Conservation (phyloP, 1,140 invertebrate species). For the Papilio machaon region DNA sequence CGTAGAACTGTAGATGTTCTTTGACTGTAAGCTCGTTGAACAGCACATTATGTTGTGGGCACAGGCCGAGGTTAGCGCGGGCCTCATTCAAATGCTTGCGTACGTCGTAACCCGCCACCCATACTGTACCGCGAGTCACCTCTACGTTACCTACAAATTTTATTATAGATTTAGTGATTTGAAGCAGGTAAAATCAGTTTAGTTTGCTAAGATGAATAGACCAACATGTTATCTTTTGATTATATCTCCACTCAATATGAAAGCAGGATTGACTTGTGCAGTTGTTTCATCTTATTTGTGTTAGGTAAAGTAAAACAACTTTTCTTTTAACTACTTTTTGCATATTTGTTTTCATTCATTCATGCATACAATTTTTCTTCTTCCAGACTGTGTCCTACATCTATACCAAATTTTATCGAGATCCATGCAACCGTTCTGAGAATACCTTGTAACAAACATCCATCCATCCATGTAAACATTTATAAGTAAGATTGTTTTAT, state of each 20-base stretch:
- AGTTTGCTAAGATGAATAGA: background rate
- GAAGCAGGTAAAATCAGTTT: background rate
- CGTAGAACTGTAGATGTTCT: conserved; percentile 95
- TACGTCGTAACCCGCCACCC: conserved; percentile 88
- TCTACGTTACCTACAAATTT: conserved; percentile 75
- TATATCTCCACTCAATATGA: no score
- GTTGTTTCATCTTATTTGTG: no score
- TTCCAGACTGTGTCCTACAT: no score
- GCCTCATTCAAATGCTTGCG: conserved; percentile 80
- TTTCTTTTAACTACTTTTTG: no score
- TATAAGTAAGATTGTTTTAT: background rate
- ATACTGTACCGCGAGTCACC: conserved; percentile 85
- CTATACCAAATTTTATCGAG: no score
- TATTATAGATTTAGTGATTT: background rate
- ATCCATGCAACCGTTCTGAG: no score
- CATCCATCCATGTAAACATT: background rate
- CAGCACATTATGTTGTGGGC: conserved; percentile 97
- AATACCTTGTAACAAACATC: no score
- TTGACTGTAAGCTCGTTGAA: conserved; percentile 94
- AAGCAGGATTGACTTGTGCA: no score
- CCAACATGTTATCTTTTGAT: no score
- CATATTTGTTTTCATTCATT: no score
- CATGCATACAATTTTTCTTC: no score
- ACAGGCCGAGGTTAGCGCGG: conserved; percentile 89
- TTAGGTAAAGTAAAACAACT: no score